These are phyloP conservation scores for Acestrorhynchus altus DNA, from an alignment of 2,797 vertebrate species.

Conservation along the genomic window DNA sequence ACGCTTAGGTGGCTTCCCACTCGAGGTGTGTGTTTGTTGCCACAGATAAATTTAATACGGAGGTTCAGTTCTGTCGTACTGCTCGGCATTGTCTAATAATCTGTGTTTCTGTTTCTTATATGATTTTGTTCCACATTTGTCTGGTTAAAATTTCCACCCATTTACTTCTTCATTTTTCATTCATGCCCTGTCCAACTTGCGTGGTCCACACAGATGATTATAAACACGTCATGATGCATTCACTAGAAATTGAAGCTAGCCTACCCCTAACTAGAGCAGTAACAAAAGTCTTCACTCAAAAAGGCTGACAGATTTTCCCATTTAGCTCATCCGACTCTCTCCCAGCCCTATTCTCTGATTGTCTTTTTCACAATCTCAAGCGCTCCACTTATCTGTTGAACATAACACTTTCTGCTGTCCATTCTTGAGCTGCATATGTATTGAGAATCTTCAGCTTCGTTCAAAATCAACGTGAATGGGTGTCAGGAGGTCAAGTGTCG, in stretches of 20 bases:
- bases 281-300: neutral
- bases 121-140: neutral
- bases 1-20: too few relatives aligned
- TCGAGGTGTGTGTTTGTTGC: too few relatives aligned
- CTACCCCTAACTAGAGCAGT: neutral
- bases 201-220: neutral
- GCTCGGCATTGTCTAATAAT: too few relatives aligned
- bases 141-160: neutral
- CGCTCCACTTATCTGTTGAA: conserved; percentile 12
- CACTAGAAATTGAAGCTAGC: neutral
- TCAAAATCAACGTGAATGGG: neutral
- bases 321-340: neutral
- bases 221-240: neutral
- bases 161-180: conserved; percentile 1
- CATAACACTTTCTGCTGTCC: conserved; percentile 1
- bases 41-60: too few relatives aligned
- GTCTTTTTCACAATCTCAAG: conserved; percentile 2
- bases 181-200: neutral
- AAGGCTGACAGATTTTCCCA: neutral
- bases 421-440: conserved; percentile 9
- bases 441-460: neutral
- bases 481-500: conserved; percentile 14
- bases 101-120: neutral
- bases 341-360: conserved; percentile 5
- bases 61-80: too few relatives aligned